A percentile compares a stretch with the other conserved stretches of the same genome.
phyloP scores from a whole-genome alignment of 1,140 invertebrate genomes.

The Scaptomyza hsui region DNA sequence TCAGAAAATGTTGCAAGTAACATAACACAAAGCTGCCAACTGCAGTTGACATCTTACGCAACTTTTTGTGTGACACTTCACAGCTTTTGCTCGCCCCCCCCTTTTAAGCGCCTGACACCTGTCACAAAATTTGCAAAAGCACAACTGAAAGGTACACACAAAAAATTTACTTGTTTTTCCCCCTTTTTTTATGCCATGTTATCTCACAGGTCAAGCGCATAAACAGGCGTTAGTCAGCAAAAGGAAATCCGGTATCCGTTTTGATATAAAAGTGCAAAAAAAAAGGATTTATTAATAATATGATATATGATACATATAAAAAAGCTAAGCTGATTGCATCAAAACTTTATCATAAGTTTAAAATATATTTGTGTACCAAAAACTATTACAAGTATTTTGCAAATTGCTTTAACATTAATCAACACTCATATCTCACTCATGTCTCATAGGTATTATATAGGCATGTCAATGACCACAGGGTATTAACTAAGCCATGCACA shows the following conservation, averaged over 20 bases:
- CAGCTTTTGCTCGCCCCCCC: neutral
- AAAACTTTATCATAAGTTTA: too few relatives aligned
- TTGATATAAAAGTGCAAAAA: neutral
- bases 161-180: neutral
- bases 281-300: too few relatives aligned
- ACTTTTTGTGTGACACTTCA: conserved; percentile 12
- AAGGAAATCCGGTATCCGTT: neutral
- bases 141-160: neutral
- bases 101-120: neutral
- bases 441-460: too few relatives aligned
- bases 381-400: too few relatives aligned
- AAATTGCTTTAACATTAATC: too few relatives aligned
- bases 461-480: neutral
- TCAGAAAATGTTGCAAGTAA: neutral
- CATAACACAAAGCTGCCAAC: conserved; percentile 60
- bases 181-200: neutral
- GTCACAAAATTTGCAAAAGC: conserved; percentile 7
- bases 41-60: conserved; percentile 46
- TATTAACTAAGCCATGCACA: neutral
- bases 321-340: too few relatives aligned
- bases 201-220: conserved; percentile 7
- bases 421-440: too few relatives aligned
- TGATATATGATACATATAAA: too few relatives aligned
- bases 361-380: too few relatives aligned
- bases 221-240: neutral